Evolutionary conservation across 2,888 invertebrate genomes (phyloP), one percentile per base, ranked within the genome.

Genomic region (Athripsodes cinereus): DNA sequence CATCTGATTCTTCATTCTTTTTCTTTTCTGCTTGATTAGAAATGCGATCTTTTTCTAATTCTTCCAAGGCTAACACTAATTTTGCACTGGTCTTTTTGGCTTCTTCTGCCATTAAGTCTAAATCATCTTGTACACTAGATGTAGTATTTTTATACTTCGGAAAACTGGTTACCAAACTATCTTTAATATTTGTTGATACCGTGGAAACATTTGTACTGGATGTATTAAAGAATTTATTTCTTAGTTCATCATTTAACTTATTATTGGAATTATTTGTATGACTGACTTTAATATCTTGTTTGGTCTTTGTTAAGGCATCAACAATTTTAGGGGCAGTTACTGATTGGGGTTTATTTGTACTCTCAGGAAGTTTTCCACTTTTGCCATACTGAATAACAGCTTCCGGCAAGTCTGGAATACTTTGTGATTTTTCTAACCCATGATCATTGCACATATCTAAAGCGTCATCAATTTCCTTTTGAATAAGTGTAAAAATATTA

Each of bases 401-500:
- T 50, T 69, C 68, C 19, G 68, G 69, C 48, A 85, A 74, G 66
- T 85, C 83, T 47, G 81, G 80, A 67, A 84, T 76, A 67, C 83
- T 85, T 53, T 83, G 80, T 1, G 84, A 80, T 67, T 84, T 82
- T 69, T 83, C 83, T 54, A 84, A 70, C 22, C 75, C 75, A 13
- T 78, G 70, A 40, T 76, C 70, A 66, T 75, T 78, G 64, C 71
- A 76, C 69, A 82, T 72, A 62, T 79, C 79, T 48, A 81, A 69
- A 50, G 81, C 83, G 59, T 83, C 83, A 40, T 77, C 78, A 8
- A 83, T 75, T 72, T 85, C 83, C 65, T 83, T 82, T 67, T 86
- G 85, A 59, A 90, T 86, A 67, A 90, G 78, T 61, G 86, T 86
- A 60, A 89, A 88, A 62, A 92, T 86, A 70, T 92, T 92, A 0